phyloP scores from a whole-genome alignment of 2,113 vertebrate genomes.

The Pholis gunnellus region DNA sequence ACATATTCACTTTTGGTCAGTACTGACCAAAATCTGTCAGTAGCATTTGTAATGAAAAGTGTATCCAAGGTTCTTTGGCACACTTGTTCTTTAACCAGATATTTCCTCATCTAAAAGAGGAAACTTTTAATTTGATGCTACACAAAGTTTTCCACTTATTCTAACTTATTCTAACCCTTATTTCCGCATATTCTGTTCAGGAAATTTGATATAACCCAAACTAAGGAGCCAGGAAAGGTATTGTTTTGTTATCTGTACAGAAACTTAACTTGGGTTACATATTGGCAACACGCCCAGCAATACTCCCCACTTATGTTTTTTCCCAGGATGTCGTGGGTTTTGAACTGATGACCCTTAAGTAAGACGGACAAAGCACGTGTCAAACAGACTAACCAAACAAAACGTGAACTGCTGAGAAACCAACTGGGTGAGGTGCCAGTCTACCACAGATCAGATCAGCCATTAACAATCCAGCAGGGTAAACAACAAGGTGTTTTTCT shows the following conservation, averaged over 20 bases:
- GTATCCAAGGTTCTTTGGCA: too few relatives aligned
- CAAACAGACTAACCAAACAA: constrained; percentile 15
- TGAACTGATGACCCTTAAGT: background rate
- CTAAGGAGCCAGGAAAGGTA: background rate
- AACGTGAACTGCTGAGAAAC: background rate
- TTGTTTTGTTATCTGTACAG: background rate
- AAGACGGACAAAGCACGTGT: background rate
- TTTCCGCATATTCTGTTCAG: background rate
- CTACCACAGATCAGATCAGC: constrained; percentile 48
- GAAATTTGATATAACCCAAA: background rate
- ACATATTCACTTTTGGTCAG: background rate
- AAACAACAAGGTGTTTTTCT: constrained; percentile 67
- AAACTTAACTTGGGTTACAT: background rate
- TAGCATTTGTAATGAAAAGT: too few relatives aligned
- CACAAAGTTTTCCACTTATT: too few relatives aligned
- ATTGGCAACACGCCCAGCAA: background rate
- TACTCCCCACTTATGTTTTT: background rate
- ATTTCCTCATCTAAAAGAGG: background rate
- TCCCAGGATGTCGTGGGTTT: too few relatives aligned
- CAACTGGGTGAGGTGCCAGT: constrained; percentile 4
- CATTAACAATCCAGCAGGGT: constrained; percentile 71
- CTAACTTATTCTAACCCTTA: too few relatives aligned
- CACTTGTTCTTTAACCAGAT: too few relatives aligned
- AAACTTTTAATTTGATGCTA: background rate
- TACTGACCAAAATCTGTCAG: background rate